These are phyloP conservation scores for Gavialis gangeticus DNA, from an alignment of 2,113 vertebrate species.

Conservation along the genomic window DNA sequence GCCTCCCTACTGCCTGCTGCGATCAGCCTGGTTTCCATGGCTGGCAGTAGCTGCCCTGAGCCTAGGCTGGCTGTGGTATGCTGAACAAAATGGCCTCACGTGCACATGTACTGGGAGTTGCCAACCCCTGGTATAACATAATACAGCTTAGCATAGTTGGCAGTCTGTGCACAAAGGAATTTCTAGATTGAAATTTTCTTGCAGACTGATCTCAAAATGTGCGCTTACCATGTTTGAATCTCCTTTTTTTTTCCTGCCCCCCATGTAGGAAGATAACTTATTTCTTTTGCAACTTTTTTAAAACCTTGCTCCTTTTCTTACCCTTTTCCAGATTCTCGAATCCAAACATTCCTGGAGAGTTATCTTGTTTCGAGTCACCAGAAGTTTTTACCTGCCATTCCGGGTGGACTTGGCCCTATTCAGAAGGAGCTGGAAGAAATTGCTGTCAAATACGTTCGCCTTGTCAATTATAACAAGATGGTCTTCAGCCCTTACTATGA, in stretches of 20 bases:
- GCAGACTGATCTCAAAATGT: neutral
- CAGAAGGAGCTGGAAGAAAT: constrained; percentile 91
- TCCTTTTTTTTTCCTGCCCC: neutral
- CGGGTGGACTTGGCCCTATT: constrained; percentile 90
- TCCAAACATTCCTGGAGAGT: constrained; percentile 88
- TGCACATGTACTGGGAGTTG: too few relatives aligned
- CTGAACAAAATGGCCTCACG: too few relatives aligned
- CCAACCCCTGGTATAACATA: neutral
- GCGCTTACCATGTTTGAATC: rapidly evolving
- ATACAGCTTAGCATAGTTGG: neutral
- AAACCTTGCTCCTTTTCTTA: neutral
- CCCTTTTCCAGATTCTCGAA: constrained; percentile 85
- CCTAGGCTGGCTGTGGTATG: too few relatives aligned
- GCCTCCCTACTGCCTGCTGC: too few relatives aligned
- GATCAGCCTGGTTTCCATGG: too few relatives aligned
- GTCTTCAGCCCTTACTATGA: constrained; percentile 97
- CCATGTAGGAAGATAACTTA: rapidly evolving
- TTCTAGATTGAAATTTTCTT: neutral
- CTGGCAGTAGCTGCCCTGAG: too few relatives aligned
- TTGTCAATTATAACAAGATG: constrained; percentile 96
- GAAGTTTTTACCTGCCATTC: constrained; percentile 81
- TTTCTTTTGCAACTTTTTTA: neutral
- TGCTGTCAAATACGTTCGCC: constrained; percentile 86
- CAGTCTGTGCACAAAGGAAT: neutral
- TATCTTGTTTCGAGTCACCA: constrained; percentile 85